Conservation (phyloP, 2,888 invertebrate genomes). For the Lissonota sp. region DNA sequence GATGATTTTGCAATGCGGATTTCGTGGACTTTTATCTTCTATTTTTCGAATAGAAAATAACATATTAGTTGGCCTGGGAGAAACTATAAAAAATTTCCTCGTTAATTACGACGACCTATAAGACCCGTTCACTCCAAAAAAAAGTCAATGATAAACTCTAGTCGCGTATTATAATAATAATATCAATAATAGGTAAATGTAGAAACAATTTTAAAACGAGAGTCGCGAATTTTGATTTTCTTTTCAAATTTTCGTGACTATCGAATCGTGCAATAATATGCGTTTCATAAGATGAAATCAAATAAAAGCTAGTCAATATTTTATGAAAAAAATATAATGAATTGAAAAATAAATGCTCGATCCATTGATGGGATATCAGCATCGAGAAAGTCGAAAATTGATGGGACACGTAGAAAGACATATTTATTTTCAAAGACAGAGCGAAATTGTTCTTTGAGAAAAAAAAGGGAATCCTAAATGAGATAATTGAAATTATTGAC, state of each 20-base stretch:
- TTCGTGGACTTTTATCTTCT: conserved; percentile 23
- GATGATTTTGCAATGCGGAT: conserved; percentile 64
- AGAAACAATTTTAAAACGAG: background rate
- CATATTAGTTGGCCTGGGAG: background rate
- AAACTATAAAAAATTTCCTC: background rate
- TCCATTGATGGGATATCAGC: background rate
- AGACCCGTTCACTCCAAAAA: conserved; percentile 21
- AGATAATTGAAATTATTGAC: background rate
- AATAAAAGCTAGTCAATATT: conserved; percentile 22
- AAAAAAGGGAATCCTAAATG: background rate
- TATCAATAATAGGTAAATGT: conserved; percentile 10
- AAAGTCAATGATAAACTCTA: conserved; percentile 48
- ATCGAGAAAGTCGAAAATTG: background rate
- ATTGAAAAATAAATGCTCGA: conserved; percentile 2
- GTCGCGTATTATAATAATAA: conserved; percentile 21
- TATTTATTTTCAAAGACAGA: background rate
- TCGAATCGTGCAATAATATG: background rate
- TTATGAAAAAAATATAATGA: background rate
- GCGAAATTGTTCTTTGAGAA: too few relatives aligned
- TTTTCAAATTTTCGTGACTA: background rate
- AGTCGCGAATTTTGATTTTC: conserved; percentile 1
- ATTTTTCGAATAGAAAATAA: conserved; percentile 10
- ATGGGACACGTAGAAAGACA: background rate
- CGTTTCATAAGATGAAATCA: background rate
- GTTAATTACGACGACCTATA: conserved; percentile 29